Evolutionary conservation across 2,888 invertebrate genomes (phyloP), one percentile per base, ranked within the genome.

Genomic region (Cheilosia vulpina): DNA sequence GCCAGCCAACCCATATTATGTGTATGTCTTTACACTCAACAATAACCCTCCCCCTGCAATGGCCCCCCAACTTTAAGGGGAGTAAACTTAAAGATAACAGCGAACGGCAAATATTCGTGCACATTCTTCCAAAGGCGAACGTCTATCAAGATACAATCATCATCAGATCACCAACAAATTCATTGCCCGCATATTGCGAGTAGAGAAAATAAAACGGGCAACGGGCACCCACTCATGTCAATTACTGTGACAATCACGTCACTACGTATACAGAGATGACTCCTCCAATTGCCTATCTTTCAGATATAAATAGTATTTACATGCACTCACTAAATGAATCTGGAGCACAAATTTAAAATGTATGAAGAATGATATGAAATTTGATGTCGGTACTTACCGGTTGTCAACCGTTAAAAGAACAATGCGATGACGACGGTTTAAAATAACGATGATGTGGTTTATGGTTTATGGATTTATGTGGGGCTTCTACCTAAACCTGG

Each of bases 211-310:
- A 4, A n/a, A 7, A 24, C 41, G 5, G 15, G 1, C 2, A 2
- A 4, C 31, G 1, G 19, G n/a, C 27, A 27, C 52, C 38, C 78
- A 65, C 47, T 57, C 41, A 55, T 52, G 68, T 78, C 83, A 83
- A 78, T 83, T 83, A 76, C 63, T 45, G 41, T 69, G 17, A 38
- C 34, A 78, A 72, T 69, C 73, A 76, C 78, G 78, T 83, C 83
- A 83, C 66, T 47, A 15, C 4, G 19, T 41, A 47, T 7, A 43
- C 4, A 41, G 15, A 19, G 17, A 17, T 27, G 38, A 71, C 24
- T 43, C 55, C 24, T 31, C 27, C 27, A 13, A 21, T 11, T 13
- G 24, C 19, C 21, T 15, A 66, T 58, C 57, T 50, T 63, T 4
- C 27, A 68, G 68, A 68, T 77, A 60, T 31, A 76, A 66, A 77